These are phyloP conservation scores for Mamestra brassicae DNA, from an alignment of 2,888 invertebrate species.

Conservation along the genomic window DNA sequence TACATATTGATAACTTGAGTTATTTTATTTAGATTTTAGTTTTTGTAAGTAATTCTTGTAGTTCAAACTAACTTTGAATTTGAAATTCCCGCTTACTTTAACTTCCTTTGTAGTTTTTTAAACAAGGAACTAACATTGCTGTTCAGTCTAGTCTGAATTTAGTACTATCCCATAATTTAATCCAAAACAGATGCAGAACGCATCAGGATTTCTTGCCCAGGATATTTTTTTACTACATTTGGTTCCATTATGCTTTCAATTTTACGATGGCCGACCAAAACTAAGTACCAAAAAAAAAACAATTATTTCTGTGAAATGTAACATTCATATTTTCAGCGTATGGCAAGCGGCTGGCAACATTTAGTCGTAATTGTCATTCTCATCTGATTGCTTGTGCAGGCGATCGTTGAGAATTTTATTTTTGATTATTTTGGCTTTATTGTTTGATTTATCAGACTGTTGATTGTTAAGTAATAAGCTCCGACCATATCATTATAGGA, in stretches of 20 bases:
- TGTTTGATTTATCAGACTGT: constrained; percentile 70
- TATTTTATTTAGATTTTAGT: background rate
- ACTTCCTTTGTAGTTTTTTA: background rate
- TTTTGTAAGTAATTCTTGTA: background rate
- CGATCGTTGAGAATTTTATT: constrained; percentile 75
- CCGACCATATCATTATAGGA: constrained; percentile 67
- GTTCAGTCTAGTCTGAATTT: background rate
- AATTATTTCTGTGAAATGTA: background rate
- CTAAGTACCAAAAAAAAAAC: background rate
- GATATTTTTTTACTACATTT: no score
- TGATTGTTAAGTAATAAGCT: constrained; percentile 63
- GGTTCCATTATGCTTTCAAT: background rate
- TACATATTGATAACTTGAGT: constrained; percentile 72
- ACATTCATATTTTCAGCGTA: background rate
- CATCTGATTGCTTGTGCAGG: constrained; percentile 77
- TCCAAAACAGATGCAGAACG: background rate
- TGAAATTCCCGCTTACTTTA: constrained; percentile 51
- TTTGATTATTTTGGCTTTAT: constrained; percentile 77
- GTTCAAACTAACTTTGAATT: constrained; percentile 30
- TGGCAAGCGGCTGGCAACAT: constrained; percentile 32
- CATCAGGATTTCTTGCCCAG: no score
- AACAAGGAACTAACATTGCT: background rate
- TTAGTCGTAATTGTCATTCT: constrained; percentile 74
- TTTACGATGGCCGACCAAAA: background rate
- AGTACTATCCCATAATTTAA: background rate